Conservation (phyloP, 2,888 invertebrate genomes). For the Oeneis ivallda region DNA sequence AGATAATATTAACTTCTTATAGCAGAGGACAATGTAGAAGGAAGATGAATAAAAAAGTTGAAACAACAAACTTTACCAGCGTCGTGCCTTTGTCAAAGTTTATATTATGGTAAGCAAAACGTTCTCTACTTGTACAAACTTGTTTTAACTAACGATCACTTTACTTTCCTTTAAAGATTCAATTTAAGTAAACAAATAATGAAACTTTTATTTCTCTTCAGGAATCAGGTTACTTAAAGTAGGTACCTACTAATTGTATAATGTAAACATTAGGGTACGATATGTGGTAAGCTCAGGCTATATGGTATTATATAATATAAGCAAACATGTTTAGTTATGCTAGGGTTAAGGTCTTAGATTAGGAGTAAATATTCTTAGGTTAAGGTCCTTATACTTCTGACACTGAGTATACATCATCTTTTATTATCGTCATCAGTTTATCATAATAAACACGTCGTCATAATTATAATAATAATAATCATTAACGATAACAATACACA, state of each 20-base stretch:
- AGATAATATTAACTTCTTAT: constrained; percentile 17
- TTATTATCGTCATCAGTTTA: not conserved
- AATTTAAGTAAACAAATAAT: constrained; percentile 6
- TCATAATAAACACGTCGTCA: not conserved
- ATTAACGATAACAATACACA: not conserved
- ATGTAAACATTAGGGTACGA: too few species aligned
- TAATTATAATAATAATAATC: not conserved
- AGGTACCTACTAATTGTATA: too few species aligned
- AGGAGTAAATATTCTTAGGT: too few species aligned
- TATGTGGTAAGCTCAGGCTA: too few species aligned
- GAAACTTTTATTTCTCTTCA: not conserved
- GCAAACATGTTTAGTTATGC: not conserved
- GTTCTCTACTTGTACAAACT: constrained; percentile 11
- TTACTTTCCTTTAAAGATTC: constrained; percentile 17
- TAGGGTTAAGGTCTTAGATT: too few species aligned
- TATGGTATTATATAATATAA: too few species aligned
- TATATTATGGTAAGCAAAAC: constrained; percentile 34
- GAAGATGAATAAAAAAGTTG: constrained; percentile 29
- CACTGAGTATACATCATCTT: not conserved
- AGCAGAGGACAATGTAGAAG: constrained; percentile 18
- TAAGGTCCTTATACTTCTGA: not conserved
- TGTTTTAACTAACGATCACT: constrained; percentile 28
- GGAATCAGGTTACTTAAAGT: not conserved
- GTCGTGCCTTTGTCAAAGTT: constrained; percentile 33
- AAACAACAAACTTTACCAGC: constrained; percentile 28